A percentile compares a stretch with the other conserved stretches of the same genome.
Evolutionary conservation across 2,113 vertebrate species (phyloP).

Genomic region (Ceratotherium simum): DNA sequence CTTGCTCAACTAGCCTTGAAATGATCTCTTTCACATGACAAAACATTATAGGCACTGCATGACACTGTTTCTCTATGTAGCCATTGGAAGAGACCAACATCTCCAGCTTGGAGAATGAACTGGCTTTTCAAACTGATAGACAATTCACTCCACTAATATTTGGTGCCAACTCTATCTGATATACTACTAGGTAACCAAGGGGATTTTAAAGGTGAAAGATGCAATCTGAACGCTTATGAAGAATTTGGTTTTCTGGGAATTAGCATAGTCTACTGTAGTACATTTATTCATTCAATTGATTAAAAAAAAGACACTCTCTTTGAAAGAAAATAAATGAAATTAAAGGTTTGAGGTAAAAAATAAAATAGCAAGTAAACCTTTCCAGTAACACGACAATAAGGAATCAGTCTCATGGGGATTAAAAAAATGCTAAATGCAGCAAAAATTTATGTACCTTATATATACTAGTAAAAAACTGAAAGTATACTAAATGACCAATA

Average conservation of each 20-base stretch:
- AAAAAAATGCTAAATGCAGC: background rate
- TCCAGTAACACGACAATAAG: background rate
- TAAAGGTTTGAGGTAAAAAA: background rate
- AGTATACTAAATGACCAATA: background rate
- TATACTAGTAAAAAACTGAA: background rate
- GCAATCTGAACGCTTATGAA: background rate
- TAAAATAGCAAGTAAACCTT: background rate
- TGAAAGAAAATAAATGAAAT: background rate
- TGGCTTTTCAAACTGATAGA: background rate
- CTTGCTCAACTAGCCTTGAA: conserved; percentile 63
- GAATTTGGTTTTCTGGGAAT: background rate
- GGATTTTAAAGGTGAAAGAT: background rate
- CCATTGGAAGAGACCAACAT: background rate
- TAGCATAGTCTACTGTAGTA: background rate
- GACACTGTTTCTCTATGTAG: background rate
- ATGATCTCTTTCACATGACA: conserved; percentile 43
- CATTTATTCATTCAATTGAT: background rate
- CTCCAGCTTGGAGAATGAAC: background rate
- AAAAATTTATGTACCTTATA: background rate
- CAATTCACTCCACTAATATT: background rate
- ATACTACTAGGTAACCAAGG: background rate
- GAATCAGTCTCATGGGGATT: background rate
- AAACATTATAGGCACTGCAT: background rate
- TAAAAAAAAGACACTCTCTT: background rate
- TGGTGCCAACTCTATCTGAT: background rate